Evolutionary conservation across 2,888 invertebrate genomes (phyloP).

Genomic region (Carcina quercana): DNA sequence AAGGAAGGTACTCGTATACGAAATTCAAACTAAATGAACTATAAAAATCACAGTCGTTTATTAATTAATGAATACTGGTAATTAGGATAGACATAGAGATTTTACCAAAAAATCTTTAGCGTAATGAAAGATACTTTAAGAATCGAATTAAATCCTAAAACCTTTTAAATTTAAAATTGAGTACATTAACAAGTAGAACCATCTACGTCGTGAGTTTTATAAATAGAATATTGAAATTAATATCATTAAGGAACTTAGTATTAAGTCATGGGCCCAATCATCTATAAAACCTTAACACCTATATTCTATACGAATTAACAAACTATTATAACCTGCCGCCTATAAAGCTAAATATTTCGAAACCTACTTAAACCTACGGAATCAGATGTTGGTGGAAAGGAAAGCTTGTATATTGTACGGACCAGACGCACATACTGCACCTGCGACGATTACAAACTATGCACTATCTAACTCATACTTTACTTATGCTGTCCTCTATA

Average conservation of each 20-base stretch:
- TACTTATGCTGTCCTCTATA: too few species aligned
- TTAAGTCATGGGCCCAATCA: conserved; percentile 71
- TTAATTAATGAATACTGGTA: conserved; percentile 65
- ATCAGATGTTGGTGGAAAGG: conserved; percentile 6
- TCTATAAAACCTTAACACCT: conserved; percentile 59
- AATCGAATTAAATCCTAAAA: conserved; percentile 44
- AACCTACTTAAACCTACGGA: conserved; percentile 42
- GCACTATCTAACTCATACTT: too few species aligned
- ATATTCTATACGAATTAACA: conserved; percentile 56
- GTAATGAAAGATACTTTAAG: conserved; percentile 50
- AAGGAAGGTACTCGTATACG: too few species aligned
- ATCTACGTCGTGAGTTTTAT: conserved; percentile 19
- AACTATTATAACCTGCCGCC: conserved; percentile 44
- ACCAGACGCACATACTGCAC: too few species aligned
- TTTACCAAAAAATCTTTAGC: conserved; percentile 60
- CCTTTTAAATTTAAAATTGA: conserved; percentile 44
- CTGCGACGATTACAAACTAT: too few species aligned
- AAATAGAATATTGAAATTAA: conserved; percentile 11
- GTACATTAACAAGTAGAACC: conserved; percentile 43
- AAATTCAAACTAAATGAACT: conserved; percentile 24
- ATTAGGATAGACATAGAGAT: conserved; percentile 66
- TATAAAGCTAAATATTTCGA: conserved; percentile 65
- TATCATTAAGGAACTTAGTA: conserved; percentile 54
- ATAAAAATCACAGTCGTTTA: conserved; percentile 75
- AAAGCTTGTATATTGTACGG: neutral